Evolutionary conservation across 2,797 vertebrate genomes (phyloP), one percentile per base, ranked within the genome.

Genomic region (Okamejei kenojei): DNA sequence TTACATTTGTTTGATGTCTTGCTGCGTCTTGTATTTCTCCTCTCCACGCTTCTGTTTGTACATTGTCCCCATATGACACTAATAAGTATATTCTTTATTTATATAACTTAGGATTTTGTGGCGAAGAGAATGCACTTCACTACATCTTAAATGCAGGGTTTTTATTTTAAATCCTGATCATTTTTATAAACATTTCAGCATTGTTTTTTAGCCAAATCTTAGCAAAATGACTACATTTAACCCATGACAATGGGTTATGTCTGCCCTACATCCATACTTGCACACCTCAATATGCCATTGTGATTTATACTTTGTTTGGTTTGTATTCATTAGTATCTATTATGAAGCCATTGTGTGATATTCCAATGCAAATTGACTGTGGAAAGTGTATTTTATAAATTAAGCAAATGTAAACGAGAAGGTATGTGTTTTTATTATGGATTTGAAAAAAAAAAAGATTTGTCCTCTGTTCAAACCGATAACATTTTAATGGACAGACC

Each of bases 251-350:
- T 68, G 61, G 32, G 58, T 92, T 38, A 76, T 91, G 38, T 92
- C 90, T 74, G 45, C 35, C 13, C 45, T 71, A 76, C 68, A 58
- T 54, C 38, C 68, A 92, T 45, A 74, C 90, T 76, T 92, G 84
- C 90, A 92, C 68, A 92, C 35, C 26, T 92, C 68, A 92, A 76
- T 76, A 92, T 76, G n/a, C 90, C 68, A 92, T 26, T 92, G 90
- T 73, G 68, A 38, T 68, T 63, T 54, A 54, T 54, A 54, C 45
- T 54, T 54, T 54, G 45, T 54, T 32, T 68, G 63, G 84, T 88
- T 88, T 88, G 32, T 65, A 88, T 32, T 88, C n/a, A 35, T 54
- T 91, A 45, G 23, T 91, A 54, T 92, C 68, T 92, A 92, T 58
- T 21, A n/a, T 76, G 26, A 73, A 54, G 90, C 71, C 90, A 74